Evolutionary conservation across 2,888 invertebrate species (phyloP).

Genomic region (Leptinotarsa peninsularis): DNA sequence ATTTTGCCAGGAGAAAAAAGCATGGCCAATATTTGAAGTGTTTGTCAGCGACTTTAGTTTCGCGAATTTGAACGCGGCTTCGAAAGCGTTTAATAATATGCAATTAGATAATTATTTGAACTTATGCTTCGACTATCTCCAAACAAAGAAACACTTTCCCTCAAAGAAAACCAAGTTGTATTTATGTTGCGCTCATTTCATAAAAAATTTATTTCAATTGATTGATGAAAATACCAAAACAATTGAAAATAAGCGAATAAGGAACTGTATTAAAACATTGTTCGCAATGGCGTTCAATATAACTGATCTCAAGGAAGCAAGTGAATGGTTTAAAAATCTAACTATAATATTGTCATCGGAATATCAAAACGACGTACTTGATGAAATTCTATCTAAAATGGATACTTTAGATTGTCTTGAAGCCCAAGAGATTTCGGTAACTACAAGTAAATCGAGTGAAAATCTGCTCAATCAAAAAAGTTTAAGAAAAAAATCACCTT

Average conservation of each 20-base stretch:
- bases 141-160: slow-evolving; percentile 15
- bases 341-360: slow-evolving; percentile 23
- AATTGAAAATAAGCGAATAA: slow-evolving; percentile 15
- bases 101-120: slow-evolving; percentile 12
- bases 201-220: slow-evolving; percentile 22
- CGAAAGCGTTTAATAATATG: slow-evolving; percentile 23
- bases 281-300: slow-evolving; percentile 26
- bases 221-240: slow-evolving; percentile 1
- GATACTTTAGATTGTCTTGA: not conserved
- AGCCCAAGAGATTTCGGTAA: slow-evolving; percentile 2
- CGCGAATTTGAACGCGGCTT: slow-evolving; percentile 28
- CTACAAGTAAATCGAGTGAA: not conserved
- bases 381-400: not conserved
- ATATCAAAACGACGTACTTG: slow-evolving; percentile 6
- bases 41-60: slow-evolving; percentile 28
- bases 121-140: slow-evolving; percentile 24
- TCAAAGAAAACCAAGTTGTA: slow-evolving; percentile 8
- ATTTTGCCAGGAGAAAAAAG: slow-evolving; percentile 15
- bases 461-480: slow-evolving; percentile 6
- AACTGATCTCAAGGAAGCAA: slow-evolving; percentile 11
- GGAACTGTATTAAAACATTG: slow-evolving; percentile 19
- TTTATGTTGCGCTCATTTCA: slow-evolving; percentile 26
- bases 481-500: slow-evolving; percentile 8
- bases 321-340: slow-evolving; percentile 29
- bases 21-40: slow-evolving; percentile 27